Percentiles rank a stretch among this genome's conserved stretches.
Conservation (phyloP, 2,113 vertebrate genomes). For the Ornithorhynchus anatinus region DNA sequence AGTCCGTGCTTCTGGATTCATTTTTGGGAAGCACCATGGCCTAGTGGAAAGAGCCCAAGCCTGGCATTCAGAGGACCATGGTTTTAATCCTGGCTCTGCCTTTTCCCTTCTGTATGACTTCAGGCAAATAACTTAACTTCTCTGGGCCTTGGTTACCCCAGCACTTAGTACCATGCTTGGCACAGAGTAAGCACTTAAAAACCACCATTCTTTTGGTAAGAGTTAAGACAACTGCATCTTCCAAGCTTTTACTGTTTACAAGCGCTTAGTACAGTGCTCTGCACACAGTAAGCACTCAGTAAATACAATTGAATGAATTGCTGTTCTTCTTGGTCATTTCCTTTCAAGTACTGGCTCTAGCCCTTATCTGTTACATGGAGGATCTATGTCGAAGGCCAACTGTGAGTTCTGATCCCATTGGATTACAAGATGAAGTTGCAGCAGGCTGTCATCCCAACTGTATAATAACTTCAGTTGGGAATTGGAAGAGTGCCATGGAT, state of each 20-base stretch:
- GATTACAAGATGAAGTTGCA: conserved; percentile 87
- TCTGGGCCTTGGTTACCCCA: too few relatives aligned
- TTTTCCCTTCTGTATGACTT: too few relatives aligned
- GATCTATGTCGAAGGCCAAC: conserved; percentile 89
- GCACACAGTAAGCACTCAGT: too few relatives aligned
- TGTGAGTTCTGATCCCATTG: conserved; percentile 93
- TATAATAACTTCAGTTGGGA: conserved; percentile 86
- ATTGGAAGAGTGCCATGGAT: conserved; percentile 88
- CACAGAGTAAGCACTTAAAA: not conserved
- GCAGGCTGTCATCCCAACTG: conserved; percentile 84
- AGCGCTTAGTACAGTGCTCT: too few relatives aligned
- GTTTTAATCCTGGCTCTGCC: too few relatives aligned
- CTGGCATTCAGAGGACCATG: too few relatives aligned
- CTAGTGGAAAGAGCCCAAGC: too few relatives aligned
- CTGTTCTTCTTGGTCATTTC: conserved; percentile 75
- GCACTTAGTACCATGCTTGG: too few relatives aligned
- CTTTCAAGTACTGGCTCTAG: conserved; percentile 78
- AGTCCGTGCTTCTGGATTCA: too few relatives aligned
- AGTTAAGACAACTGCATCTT: conserved; percentile 64
- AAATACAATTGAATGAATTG: too few relatives aligned
- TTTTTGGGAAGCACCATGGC: too few relatives aligned
- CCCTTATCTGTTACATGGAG: conserved; percentile 89
- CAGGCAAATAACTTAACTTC: too few relatives aligned
- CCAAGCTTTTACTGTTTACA: conserved; percentile 72
- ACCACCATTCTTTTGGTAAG: conserved; percentile 34